phyloP scores from a whole-genome alignment of 2,888 invertebrate genomes.

The Lottia gigantea region DNA sequence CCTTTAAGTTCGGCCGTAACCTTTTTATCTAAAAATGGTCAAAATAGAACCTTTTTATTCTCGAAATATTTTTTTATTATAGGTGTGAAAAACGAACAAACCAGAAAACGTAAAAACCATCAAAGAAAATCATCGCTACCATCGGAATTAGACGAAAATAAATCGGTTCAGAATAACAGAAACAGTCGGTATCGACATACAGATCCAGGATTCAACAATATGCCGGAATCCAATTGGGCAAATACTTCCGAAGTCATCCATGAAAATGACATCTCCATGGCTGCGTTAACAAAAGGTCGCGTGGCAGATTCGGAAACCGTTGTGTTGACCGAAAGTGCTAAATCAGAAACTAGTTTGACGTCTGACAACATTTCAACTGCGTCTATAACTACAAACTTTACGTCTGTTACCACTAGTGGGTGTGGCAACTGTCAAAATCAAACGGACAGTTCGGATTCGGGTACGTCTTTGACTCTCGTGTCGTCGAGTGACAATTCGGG shows the following conservation, averaged over 20 bases:
- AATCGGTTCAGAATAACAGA: constrained; percentile 13
- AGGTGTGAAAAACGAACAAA: constrained; percentile 13
- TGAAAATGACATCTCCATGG: constrained; percentile 1
- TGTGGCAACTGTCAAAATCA: constrained; percentile 21
- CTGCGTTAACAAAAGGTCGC: neutral
- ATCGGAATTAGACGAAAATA: constrained; percentile 20
- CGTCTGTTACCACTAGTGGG: constrained; percentile 31
- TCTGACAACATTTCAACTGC: constrained; percentile 35
- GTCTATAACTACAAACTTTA: constrained; percentile 43
- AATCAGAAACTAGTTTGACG: constrained; percentile 27
- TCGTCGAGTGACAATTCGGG: constrained; percentile 55
- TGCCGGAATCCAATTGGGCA: constrained; percentile 1
- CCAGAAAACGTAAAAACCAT: constrained; percentile 18
- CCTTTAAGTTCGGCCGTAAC: too few relatives aligned
- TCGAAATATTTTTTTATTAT: neutral
- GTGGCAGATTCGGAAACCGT: constrained; percentile 11
- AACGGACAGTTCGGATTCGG: constrained; percentile 34
- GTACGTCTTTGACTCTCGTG: constrained; percentile 38
- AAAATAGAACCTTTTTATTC: too few relatives aligned
- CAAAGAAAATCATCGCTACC: constrained; percentile 40
- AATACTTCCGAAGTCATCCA: constrained; percentile 22
- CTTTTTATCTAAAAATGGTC: too few relatives aligned
- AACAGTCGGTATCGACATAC: constrained; percentile 37
- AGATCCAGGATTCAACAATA: constrained; percentile 33
- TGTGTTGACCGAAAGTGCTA: constrained; percentile 12